Base-by-base conservation (phyloP, 2,113 vertebrate species). In the Sclerurus mexicanus region DNA sequence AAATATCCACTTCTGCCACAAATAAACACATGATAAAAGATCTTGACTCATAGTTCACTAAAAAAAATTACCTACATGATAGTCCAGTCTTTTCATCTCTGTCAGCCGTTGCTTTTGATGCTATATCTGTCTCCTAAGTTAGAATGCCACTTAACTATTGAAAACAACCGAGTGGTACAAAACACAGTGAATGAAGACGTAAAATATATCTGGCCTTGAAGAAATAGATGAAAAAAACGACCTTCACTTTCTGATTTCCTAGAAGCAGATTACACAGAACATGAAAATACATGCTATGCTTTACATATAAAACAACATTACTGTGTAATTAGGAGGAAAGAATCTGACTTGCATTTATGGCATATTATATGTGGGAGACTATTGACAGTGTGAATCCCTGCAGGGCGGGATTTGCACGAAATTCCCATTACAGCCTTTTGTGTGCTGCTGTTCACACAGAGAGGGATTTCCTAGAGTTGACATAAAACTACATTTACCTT, bases 351-450 rank as follows among this genome's bases (percentile, higher is more conserved):
- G 95, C 87, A 94, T 87, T 96, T 96, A 90, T 14, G 20, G 56
- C 22, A 47, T 37, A 80, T 87, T 93, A 25, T 67, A 81, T 17
- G 85, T 46, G 5, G 40, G 60, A 95, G 71, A 83, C 74, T 55
- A 68, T n/a, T 49, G 60, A 77, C 71, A 95, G 52, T 15, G 52
- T 17, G 95, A 91, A 94, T 58, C 52, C 95, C 91, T 75, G 89
- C 91, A 92, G 94, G 69, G 95, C 95, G 16, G 53, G 63, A 95
- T 97, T 95, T 96, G 85, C 88, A 95, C 93, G 85, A 87, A 96
- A 95, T 81, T 95, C 94, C 64, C 68, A 93, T 94, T 95, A 94
- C 46, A 93, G 56, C 9, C 80, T 81, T 59, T 83, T 90, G 77
- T 87, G 75, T 71, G 62, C 18, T 75, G 69, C 47, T 93, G 56